Evolutionary conservation across 2,797 vertebrate species (phyloP).

Genomic region (Merluccius polli): DNA sequence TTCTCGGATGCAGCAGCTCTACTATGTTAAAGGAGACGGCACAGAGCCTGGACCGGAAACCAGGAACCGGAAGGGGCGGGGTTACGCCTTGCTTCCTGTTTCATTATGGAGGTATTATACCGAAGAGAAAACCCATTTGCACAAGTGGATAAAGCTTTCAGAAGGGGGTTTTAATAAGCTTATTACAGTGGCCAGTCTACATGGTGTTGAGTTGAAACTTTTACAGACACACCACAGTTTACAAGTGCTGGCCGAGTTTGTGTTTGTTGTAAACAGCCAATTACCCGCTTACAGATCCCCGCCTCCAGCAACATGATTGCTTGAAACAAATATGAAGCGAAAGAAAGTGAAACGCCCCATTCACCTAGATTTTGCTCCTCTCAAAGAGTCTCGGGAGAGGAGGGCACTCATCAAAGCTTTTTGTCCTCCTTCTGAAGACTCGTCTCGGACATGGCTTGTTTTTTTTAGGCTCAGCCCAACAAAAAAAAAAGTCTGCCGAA

Average conservation of each 20-base stretch:
- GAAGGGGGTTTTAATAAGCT: not conserved
- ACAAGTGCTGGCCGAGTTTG: not conserved
- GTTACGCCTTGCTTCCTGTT: not conserved
- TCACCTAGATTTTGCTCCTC: not conserved
- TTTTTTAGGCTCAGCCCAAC: constrained; percentile 61
- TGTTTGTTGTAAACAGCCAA: not conserved
- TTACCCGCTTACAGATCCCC: not conserved
- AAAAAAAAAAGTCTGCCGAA: constrained; percentile 2
- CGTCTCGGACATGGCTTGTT: constrained; percentile 67
- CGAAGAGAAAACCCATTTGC: too few relatives aligned
- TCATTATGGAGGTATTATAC: not conserved
- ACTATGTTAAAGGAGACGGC: too few relatives aligned
- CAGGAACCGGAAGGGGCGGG: not conserved
- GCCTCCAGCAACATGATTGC: not conserved
- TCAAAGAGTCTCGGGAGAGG: not conserved
- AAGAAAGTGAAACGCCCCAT: not conserved
- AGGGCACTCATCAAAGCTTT: constrained; percentile 51
- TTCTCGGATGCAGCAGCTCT: too few relatives aligned
- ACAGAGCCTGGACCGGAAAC: not conserved
- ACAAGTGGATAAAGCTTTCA: not conserved
- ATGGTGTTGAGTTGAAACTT: not conserved
- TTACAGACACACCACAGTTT: not conserved
- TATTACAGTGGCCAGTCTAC: not conserved
- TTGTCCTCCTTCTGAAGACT: constrained; percentile 63
- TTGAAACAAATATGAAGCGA: not conserved